A percentile compares a stretch with the other conserved stretches of the same genome.
phyloP scores from a whole-genome alignment of 35 echinoderm and acorn worm genomes.

The Holothuria glaberrima region DNA sequence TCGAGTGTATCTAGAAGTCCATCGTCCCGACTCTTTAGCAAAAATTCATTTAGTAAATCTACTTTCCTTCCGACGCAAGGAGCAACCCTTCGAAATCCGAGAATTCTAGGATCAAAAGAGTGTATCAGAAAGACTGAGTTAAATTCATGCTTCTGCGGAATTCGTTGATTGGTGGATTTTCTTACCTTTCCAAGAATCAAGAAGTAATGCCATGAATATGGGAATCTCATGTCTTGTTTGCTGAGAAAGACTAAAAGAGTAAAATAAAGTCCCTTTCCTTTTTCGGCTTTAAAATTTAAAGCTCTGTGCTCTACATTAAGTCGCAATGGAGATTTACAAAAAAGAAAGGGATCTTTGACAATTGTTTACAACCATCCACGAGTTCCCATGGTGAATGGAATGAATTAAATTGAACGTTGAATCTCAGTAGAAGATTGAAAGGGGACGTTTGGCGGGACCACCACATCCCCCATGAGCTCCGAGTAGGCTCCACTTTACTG shows the following conservation, averaged over 20 bases:
- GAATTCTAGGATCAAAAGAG: conserved; percentile 41
- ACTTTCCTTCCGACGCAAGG: conserved; percentile 73
- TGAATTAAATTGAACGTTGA: background rate
- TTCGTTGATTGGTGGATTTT: background rate
- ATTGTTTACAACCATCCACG: background rate
- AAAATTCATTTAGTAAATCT: conserved; percentile 75
- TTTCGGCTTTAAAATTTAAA: too few species aligned
- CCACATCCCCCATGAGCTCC: background rate
- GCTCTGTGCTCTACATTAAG: too few species aligned
- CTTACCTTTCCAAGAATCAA: background rate
- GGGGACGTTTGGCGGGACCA: background rate
- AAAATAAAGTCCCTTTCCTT: too few species aligned
- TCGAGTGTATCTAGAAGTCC: conserved; percentile 22
- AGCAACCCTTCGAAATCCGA: conserved; percentile 72
- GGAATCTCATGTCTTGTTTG: too few species aligned
- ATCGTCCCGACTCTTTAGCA: conserved; percentile 55
- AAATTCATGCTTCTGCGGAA: background rate
- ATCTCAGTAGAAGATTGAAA: background rate
- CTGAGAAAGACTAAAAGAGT: too few species aligned
- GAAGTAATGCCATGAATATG: background rate
- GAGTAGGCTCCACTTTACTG: too few species aligned
- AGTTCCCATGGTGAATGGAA: background rate
- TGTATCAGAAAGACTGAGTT: background rate
- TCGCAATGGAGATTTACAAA: too few species aligned
- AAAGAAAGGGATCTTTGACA: too few species aligned